Conservation (phyloP, 2,888 invertebrate genomes). For the Chalcis sispes region DNA sequence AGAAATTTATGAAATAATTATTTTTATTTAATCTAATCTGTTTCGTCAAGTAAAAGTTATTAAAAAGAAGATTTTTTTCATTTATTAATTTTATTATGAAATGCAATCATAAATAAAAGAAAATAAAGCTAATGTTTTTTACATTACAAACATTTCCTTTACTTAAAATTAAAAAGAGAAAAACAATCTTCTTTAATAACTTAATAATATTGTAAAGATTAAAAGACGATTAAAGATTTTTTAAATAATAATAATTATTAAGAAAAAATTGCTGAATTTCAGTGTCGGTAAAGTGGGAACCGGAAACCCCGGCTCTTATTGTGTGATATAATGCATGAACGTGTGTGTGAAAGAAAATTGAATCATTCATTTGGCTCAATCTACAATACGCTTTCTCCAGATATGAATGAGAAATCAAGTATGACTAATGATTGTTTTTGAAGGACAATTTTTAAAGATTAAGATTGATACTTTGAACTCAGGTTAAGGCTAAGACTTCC, state of each 20-base stretch:
- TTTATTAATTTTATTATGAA: neutral
- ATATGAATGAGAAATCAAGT: constrained; percentile 38
- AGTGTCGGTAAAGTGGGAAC: constrained; percentile 35
- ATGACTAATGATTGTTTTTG: constrained; percentile 49
- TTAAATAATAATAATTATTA: constrained; percentile 45
- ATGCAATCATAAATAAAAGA: neutral
- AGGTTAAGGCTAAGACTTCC: constrained; percentile 55
- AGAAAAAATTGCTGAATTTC: constrained; percentile 5
- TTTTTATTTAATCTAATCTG: constrained; percentile 28
- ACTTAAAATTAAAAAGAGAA: neutral
- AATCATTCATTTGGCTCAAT: constrained; percentile 45
- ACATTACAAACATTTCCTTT: constrained; percentile 6
- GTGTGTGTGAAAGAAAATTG: constrained; percentile 30
- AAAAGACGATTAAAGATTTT: constrained; percentile 5
- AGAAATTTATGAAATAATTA: constrained; percentile 32
- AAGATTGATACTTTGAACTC: constrained; percentile 54
- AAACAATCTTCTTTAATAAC: constrained; percentile 13
- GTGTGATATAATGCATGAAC: constrained; percentile 53
- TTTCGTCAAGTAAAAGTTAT: neutral
- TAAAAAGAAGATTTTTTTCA: neutral
- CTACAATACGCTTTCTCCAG: constrained; percentile 37
- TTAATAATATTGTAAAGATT: constrained; percentile 16
- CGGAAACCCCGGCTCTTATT: constrained; percentile 27
- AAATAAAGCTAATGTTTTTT: too few relatives aligned
- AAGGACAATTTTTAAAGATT: constrained; percentile 51